These are phyloP conservation scores for Phoebastria nigripes DNA, from an alignment of 2,797 vertebrate species.

Conservation along the genomic window DNA sequence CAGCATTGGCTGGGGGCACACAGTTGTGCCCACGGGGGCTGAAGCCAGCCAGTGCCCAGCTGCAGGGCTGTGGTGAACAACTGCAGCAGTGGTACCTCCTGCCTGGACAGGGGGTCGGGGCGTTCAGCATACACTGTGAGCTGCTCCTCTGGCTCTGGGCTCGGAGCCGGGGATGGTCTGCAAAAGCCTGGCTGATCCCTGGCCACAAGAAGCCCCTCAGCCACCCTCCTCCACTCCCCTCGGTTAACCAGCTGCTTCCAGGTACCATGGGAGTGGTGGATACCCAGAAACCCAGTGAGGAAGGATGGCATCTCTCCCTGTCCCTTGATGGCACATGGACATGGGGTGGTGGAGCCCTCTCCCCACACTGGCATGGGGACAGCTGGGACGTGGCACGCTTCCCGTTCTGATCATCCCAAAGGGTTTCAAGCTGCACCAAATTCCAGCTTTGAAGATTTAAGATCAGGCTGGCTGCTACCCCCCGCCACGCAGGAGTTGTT, in stretches of 20 bases:
- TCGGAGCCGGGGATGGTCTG: not conserved
- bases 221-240: fast-evolving
- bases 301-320: not conserved
- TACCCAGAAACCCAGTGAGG: not conserved
- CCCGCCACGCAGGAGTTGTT: not conserved
- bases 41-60: not conserved
- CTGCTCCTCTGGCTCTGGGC: not conserved
- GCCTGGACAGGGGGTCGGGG: fast-evolving
- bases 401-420: fast-evolving
- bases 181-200: not conserved
- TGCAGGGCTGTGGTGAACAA: not conserved
- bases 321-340: fast-evolving
- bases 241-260: not conserved
- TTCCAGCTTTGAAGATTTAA: not conserved
- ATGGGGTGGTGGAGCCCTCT: not conserved
- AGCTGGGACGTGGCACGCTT: fast-evolving
- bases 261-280: not conserved
- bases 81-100: not conserved
- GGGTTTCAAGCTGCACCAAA: not conserved
- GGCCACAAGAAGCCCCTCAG: not conserved
- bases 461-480: not conserved
- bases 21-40: not conserved
- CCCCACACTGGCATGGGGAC: fast-evolving
- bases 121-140: fast-evolving
- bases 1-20: not conserved